Base-by-base conservation (phyloP, 2,113 vertebrate species). In the Scartelaos histophorus region DNA sequence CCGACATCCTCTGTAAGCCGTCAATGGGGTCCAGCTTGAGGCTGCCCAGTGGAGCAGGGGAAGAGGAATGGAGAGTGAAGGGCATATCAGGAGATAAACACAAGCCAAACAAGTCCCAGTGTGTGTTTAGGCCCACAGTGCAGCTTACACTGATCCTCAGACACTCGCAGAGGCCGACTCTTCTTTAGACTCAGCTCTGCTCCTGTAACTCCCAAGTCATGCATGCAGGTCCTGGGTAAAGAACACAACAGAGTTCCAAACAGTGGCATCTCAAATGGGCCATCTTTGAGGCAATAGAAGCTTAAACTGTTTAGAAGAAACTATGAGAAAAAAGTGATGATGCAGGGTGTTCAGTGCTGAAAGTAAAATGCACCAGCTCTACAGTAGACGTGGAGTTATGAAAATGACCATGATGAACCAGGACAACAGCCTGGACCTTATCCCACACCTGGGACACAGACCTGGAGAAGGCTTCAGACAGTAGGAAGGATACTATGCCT, bases 71-170 rank as follows among this genome's bases (percentile, higher is more conserved):
- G 65, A 74, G 70, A 58, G 76, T 66, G 47, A 29, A 74, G 68
- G 5, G 58, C 1, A 5, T 72, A 78, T 76, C 17, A 38, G 53
- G 72, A 76, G 75, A 82, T 84, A 82, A 89, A 81, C 62, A 71
- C 70, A 67, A 84, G 81, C 71, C 67, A 69, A 68, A 77, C 49
- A 73, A 73, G 69, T 13, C 15, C 34, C 78, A 74, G 81, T 74
- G 65, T 76, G 78, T 80, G 82, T 81, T 85, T 83, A 71, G 68
- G 73, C 77, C 80, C 76, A 73, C 80, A 77, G 75, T 76, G 74
- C 75, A 61, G 86, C 86, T 90, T 86, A 82, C 70, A 82, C 82
- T 89, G 75, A 87, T 86, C 82, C 75, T 78, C 76, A 70, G 81
- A 75, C 73, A 81, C 80, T 70, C 82, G 87, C 75, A 80, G 72